Conservation (phyloP, 2,113 vertebrate species). For the Xyrauchen texanus region DNA sequence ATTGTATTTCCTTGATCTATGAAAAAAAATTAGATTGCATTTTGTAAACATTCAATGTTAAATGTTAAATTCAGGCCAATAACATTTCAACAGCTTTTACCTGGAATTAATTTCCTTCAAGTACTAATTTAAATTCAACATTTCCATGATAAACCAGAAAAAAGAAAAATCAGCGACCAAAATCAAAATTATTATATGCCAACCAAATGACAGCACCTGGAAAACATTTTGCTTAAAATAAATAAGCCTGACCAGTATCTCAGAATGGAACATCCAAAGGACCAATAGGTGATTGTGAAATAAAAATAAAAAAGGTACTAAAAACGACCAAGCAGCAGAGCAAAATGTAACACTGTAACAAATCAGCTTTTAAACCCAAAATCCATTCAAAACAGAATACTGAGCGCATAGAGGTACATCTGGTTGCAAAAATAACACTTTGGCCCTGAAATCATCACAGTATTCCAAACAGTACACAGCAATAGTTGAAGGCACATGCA, state of each 20-base stretch:
- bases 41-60: not conserved
- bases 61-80: not conserved
- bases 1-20: not conserved
- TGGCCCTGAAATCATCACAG: not conserved
- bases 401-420: not conserved
- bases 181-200: not conserved
- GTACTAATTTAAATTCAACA: not conserved
- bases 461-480: not conserved
- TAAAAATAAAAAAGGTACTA: constrained; percentile 11
- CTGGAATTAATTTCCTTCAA: not conserved
- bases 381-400: not conserved
- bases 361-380: not conserved
- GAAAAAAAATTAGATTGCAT: not conserved
- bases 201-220: not conserved
- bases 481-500: constrained; percentile 20
- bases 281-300: not conserved
- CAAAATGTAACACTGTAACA: not conserved
- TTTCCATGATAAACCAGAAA: not conserved
- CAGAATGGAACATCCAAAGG: not conserved
- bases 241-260: not conserved
- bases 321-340: not conserved
- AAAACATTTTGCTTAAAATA: not conserved
- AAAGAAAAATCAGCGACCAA: not conserved
- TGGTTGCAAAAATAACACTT: constrained; percentile 23
- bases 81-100: not conserved